Percentiles rank a stretch among this genome's conserved stretches.
These are phyloP conservation scores for Megaceryle alcyon DNA, from an alignment of 2,797 vertebrate species.

Conservation along the genomic window DNA sequence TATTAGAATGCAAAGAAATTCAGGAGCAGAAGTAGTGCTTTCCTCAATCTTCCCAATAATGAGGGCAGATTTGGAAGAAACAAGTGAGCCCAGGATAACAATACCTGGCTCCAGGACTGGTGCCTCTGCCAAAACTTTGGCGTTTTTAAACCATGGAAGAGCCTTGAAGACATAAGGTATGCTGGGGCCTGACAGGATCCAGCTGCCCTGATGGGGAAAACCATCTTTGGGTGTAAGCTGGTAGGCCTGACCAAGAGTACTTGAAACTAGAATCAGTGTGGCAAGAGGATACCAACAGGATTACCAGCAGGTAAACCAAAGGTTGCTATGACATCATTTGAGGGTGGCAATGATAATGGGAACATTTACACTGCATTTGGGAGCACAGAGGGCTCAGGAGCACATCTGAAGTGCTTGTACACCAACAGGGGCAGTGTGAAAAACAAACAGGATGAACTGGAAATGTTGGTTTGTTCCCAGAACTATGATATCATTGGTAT, in stretches of 20 bases:
- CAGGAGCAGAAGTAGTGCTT: neutral
- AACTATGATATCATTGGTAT: no score
- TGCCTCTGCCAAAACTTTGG: neutral
- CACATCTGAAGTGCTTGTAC: neutral
- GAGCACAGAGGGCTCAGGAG: neutral
- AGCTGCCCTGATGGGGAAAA: neutral
- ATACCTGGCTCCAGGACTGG: neutral
- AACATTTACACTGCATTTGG: no score
- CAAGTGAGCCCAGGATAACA: neutral
- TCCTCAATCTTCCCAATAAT: neutral
- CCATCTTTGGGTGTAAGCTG: neutral
- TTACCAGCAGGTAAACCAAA: neutral
- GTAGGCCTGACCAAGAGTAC: neutral
- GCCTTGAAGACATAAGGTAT: neutral
- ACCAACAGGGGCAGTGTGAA: neutral
- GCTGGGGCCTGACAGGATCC: neutral
- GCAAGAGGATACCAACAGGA: neutral
- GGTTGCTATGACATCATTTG: neutral
- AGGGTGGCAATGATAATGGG: no score
- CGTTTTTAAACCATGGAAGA: neutral
- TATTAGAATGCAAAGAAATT: neutral
- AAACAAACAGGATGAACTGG: neutral
- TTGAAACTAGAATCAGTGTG: neutral
- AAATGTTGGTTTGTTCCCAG: no score
- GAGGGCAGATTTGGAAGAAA: neutral